Percentiles rank a stretch among this genome's conserved stretches.
Conservation (phyloP, 2,113 vertebrate species). For the Probosciger aterrimus region DNA sequence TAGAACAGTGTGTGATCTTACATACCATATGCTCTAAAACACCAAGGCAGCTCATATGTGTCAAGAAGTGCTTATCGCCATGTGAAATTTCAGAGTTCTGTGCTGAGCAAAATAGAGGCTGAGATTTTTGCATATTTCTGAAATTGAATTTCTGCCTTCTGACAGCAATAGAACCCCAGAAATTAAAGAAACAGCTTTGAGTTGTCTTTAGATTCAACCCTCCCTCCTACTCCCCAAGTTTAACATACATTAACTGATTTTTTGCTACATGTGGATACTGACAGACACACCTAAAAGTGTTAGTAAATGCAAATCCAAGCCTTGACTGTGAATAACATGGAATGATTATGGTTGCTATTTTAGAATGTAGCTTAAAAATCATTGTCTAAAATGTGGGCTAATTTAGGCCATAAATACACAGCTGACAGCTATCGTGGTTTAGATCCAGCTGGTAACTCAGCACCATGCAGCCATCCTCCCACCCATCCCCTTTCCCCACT, state of each 20-base stretch:
- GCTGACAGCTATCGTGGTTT: background rate
- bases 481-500: background rate
- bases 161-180: background rate
- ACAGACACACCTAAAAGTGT: background rate
- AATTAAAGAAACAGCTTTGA: background rate
- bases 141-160: background rate
- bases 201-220: background rate
- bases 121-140: background rate
- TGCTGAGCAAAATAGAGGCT: background rate
- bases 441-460: background rate
- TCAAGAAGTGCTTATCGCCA: background rate
- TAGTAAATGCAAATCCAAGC: background rate
- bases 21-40: background rate
- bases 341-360: background rate
- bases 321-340: background rate
- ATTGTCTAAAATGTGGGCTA: background rate
- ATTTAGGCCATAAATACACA: background rate
- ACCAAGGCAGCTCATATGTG: background rate
- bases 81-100: background rate
- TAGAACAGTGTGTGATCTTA: background rate
- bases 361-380: background rate
- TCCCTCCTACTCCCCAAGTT: background rate
- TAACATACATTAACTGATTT: background rate
- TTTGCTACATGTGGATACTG: background rate
- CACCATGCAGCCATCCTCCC: background rate